Conservation (phyloP, 2,797 vertebrate genomes). For the Pelodytes ibericus region DNA sequence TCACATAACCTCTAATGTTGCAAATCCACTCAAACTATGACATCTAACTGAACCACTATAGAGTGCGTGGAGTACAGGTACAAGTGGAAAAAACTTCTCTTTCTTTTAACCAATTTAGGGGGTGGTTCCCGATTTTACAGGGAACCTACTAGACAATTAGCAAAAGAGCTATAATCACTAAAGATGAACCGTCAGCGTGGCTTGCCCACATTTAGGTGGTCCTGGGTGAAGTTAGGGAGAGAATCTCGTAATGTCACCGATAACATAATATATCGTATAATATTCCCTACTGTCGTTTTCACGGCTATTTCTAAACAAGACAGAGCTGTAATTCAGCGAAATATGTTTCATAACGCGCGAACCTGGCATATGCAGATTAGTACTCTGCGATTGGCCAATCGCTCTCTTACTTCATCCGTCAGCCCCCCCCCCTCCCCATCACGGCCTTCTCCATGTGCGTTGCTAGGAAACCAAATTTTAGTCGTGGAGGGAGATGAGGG, state of each 20-base stretch:
- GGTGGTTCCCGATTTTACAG: background rate
- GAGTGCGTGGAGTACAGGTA: no score
- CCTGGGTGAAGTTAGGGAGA: background rate
- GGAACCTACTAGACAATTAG: conserved; percentile 49
- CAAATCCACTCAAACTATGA: no score
- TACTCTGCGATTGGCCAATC: background rate
- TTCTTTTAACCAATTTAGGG: background rate
- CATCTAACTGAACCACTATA: no score
- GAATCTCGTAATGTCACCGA: background rate
- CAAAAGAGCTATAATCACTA: conserved; percentile 37
- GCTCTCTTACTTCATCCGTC: background rate
- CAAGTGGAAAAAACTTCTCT: no score
- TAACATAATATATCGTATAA: background rate
- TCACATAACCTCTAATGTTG: no score
- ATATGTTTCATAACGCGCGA: background rate
- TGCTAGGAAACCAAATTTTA: conserved; percentile 26
- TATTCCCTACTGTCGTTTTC: no score
- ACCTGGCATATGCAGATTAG: conserved; percentile 17
- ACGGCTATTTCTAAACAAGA: no score
- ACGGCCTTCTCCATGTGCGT: background rate
- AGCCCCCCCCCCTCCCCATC: background rate
- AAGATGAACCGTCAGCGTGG: accelerated
- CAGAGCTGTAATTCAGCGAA: no score
- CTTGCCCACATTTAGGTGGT: background rate
- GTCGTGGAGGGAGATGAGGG: no score